phyloP scores from a whole-genome alignment of 35 echinoderm and acorn worm species.

The Apostichopus parvimensis region DNA sequence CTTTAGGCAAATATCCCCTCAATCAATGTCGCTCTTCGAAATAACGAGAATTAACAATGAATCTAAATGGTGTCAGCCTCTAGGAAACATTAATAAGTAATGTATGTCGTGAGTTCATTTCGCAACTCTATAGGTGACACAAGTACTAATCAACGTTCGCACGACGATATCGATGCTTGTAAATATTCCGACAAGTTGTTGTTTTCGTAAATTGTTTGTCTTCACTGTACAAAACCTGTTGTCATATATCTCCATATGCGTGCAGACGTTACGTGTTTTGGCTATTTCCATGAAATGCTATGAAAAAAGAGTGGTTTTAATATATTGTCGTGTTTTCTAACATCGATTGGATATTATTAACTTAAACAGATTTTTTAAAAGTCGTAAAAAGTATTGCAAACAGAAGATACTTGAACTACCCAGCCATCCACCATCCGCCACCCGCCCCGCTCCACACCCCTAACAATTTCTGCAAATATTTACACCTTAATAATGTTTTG shows the following conservation, averaged over 20 bases:
- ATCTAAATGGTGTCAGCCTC: not conserved
- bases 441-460: too few species aligned
- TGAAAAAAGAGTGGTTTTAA: too few species aligned
- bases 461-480: too few species aligned
- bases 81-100: conserved; percentile 34
- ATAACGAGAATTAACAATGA: not conserved
- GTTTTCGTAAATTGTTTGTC: not conserved
- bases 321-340: too few species aligned
- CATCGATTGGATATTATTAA: too few species aligned
- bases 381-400: too few species aligned
- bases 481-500: too few species aligned
- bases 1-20: conserved; percentile 30
- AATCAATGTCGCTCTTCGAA: not conserved
- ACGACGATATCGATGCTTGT: not conserved
- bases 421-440: too few species aligned
- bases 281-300: too few species aligned
- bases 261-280: too few species aligned
- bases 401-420: too few species aligned
- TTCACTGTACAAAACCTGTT: not conserved
- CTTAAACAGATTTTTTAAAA: too few species aligned
- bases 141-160: not conserved
- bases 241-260: not conserved
- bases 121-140: not conserved
- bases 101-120: conserved; percentile 6
- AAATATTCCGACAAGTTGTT: conserved; percentile 1